These are phyloP conservation scores for Apostichopus californicus DNA, from an alignment of 35 echinoderm and acorn worm genomes.

Conservation along the genomic window DNA sequence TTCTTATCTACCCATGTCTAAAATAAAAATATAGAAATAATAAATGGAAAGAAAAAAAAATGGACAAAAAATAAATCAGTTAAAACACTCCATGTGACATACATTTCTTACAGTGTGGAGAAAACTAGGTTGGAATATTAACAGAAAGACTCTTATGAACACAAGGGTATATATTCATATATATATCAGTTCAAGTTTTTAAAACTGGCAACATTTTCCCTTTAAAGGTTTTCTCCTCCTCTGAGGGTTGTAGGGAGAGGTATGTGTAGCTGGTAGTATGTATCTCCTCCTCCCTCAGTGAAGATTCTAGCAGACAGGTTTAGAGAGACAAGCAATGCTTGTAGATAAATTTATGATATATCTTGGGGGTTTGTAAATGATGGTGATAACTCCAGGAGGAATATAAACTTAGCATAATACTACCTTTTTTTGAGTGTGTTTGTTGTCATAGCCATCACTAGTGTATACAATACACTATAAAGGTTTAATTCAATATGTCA, in stretches of 20 bases:
- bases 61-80: background rate
- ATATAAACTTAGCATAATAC: background rate
- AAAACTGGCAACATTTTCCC: too few species aligned
- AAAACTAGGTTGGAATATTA: background rate
- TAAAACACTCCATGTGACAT: too few species aligned
- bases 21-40: background rate
- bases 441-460: background rate
- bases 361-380: background rate
- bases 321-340: background rate
- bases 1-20: background rate
- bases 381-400: background rate
- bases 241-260: too few species aligned
- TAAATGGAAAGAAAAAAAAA: background rate
- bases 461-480: background rate
- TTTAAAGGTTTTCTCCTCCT: too few species aligned
- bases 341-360: constrained; percentile 2
- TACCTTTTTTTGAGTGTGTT: background rate
- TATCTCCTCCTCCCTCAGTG: too few species aligned
- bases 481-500: background rate
- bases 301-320: background rate
- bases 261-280: too few species aligned
- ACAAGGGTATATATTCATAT: too few species aligned
- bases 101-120: background rate
- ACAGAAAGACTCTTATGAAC: too few species aligned
- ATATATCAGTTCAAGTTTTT: background rate